Percentiles rank a stretch among this genome's conserved stretches.
Evolutionary conservation across 2,888 invertebrate species (phyloP).

Genomic region (Eupithecia abbreviata): DNA sequence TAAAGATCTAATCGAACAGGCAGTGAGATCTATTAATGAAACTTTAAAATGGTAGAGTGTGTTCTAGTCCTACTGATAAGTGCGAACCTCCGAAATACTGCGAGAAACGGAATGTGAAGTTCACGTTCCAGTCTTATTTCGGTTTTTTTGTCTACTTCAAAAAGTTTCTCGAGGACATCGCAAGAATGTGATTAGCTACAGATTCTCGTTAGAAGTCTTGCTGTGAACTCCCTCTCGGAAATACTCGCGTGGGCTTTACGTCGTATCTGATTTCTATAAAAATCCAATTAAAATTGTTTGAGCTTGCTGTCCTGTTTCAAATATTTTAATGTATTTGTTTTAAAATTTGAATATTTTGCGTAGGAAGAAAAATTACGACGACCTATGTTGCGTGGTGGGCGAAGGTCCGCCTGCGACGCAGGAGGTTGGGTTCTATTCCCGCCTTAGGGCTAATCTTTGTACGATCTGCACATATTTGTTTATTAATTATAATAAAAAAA

Average conservation of each 20-base stretch:
- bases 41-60: not conserved
- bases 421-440: too few species aligned
- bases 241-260: not conserved
- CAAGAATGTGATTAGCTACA: not conserved
- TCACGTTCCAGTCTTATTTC: not conserved
- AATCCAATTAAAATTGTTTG: not conserved
- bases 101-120: not conserved
- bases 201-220: not conserved
- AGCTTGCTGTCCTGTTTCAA: not conserved
- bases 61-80: too few species aligned
- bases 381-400: too few species aligned
- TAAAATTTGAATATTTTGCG: conserved; percentile 1
- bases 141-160: not conserved
- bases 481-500: too few species aligned
- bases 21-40: too few species aligned
- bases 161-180: not conserved
- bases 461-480: too few species aligned
- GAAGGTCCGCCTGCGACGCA: too few species aligned
- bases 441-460: too few species aligned
- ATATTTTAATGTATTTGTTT: not conserved
- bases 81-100: not conserved
- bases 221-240: not conserved
- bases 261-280: not conserved
- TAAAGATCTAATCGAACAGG: too few species aligned
- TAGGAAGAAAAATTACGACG: not conserved